Evolutionary conservation across 2,888 invertebrate genomes (phyloP).

Genomic region (Asteroscopus sphinx): DNA sequence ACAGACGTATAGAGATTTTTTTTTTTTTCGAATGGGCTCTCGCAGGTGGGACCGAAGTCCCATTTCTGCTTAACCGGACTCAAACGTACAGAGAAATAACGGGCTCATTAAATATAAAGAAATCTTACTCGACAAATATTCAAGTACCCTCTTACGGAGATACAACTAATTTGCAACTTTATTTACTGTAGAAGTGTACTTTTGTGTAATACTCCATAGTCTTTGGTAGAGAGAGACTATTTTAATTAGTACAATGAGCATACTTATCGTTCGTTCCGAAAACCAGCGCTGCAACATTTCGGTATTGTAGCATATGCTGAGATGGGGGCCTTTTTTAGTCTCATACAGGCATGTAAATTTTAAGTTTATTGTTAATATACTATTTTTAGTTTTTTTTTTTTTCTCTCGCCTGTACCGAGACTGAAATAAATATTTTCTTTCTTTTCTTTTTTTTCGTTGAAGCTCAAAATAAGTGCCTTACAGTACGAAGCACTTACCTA

Average conservation of each 20-base stretch:
- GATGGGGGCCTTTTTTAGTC: no score
- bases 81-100: constrained; percentile 55
- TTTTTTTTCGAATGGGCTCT: no score
- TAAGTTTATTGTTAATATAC: no score
- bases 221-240: constrained; percentile 70
- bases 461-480: constrained; percentile 71
- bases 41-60: no score
- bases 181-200: constrained; percentile 73
- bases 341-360: no score
- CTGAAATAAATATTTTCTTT: no score
- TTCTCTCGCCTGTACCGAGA: no score
- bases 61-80: no score
- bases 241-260: constrained; percentile 84
- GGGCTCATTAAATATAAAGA: constrained; percentile 71
- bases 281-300: no score
- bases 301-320: no score
- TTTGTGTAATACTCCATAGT: constrained; percentile 64
- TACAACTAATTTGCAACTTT: constrained; percentile 77
- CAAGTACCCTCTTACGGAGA: constrained; percentile 63
- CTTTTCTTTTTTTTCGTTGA: no score
- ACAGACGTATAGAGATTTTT: constrained; percentile 48
- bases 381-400: no score
- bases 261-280: constrained; percentile 82
- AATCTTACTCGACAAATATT: constrained; percentile 63
- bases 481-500: constrained; percentile 63